Percentiles rank a stretch among this genome's conserved stretches.
These are phyloP conservation scores for Drosophila trapezifrons DNA, from an alignment of 1,140 invertebrate species.

Conservation along the genomic window DNA sequence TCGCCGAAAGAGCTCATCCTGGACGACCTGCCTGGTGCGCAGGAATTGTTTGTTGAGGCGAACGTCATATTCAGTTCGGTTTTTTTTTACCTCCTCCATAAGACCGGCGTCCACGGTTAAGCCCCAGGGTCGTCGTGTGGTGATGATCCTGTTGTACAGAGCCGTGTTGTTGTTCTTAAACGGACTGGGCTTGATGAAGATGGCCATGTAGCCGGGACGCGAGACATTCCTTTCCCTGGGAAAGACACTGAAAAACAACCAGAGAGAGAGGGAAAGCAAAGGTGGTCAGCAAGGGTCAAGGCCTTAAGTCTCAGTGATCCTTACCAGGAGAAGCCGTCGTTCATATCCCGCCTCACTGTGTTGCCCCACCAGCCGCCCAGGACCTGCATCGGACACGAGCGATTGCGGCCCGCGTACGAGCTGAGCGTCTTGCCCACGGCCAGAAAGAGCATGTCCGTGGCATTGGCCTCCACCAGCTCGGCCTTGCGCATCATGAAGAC, in stretches of 20 bases:
- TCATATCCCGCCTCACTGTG: not conserved
- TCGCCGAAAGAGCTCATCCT: not conserved
- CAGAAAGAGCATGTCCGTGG: constrained; percentile 54
- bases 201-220: constrained; percentile 58
- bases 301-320: not conserved
- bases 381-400: constrained; percentile 52
- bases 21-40: not conserved
- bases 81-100: constrained; percentile 1
- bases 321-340: constrained; percentile 39
- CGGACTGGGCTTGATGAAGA: constrained; percentile 62
- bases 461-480: constrained; percentile 58
- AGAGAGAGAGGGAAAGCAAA: no score
- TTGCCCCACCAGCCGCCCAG: constrained; percentile 65
- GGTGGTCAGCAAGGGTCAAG: no score
- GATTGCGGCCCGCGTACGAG: constrained; percentile 41
- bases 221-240: constrained; percentile 43
- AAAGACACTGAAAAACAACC: constrained; percentile 44
- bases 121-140: constrained; percentile 64
- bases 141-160: constrained; percentile 34
- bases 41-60: not conserved
- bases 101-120: constrained; percentile 10
- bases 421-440: constrained; percentile 53
- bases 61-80: not conserved
- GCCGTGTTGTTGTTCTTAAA: constrained; percentile 58
- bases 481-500: constrained; percentile 67